These are phyloP conservation scores for Clepsis dumicolana DNA, from an alignment of 2,888 invertebrate species.

Conservation along the genomic window DNA sequence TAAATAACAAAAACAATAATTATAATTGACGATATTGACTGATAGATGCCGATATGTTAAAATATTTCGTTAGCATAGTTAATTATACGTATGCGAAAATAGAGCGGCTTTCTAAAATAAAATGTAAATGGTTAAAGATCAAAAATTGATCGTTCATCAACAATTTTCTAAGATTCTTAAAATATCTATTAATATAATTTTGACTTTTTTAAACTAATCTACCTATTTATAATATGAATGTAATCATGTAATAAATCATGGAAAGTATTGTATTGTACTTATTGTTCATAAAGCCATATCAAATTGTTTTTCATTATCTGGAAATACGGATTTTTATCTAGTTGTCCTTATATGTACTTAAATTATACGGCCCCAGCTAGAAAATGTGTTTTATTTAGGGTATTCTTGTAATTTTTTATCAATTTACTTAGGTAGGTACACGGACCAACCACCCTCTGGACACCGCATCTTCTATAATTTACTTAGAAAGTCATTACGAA, in stretches of 20 bases:
- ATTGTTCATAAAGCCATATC: constrained; percentile 80
- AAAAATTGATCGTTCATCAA: constrained; percentile 54
- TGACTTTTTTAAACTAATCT: constrained; percentile 62
- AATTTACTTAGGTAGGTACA: too few relatives aligned
- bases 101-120: constrained; percentile 38
- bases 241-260: constrained; percentile 55
- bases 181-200: constrained; percentile 55
- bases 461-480: too few relatives aligned
- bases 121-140: constrained; percentile 45
- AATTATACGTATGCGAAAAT: not conserved
- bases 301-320: constrained; percentile 80
- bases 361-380: constrained; percentile 79
- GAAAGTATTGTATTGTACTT: constrained; percentile 66
- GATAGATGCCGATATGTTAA: not conserved
- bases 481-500: too few relatives aligned
- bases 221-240: constrained; percentile 43
- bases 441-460: too few relatives aligned
- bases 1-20: not conserved
- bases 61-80: not conserved
- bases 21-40: constrained; percentile 8
- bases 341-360: constrained; percentile 78
- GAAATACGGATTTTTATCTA: constrained; percentile 78
- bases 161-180: constrained; percentile 59
- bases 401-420: too few relatives aligned
- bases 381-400: constrained; percentile 55